A percentile compares a stretch with the other conserved stretches of the same genome.
Conservation (phyloP, 2,113 vertebrate genomes). For the Rhipidura dahli region DNA sequence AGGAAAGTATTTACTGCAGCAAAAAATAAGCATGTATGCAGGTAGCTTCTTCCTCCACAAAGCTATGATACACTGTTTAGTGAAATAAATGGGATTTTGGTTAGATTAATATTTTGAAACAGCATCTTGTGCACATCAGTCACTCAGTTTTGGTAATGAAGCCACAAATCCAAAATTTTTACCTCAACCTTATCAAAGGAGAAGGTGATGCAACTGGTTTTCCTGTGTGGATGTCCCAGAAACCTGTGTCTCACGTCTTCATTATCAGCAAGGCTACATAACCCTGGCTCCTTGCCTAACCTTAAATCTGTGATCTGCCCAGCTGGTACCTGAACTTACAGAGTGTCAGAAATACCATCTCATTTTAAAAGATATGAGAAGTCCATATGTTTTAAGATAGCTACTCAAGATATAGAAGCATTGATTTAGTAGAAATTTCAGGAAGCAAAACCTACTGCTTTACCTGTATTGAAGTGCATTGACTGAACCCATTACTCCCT, state of each 20-base stretch:
- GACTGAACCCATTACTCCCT: neutral
- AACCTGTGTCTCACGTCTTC: neutral
- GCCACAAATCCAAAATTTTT: neutral
- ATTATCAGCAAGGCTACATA: neutral
- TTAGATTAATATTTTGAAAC: neutral
- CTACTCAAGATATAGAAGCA: neutral
- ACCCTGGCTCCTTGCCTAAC: neutral
- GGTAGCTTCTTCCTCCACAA: neutral
- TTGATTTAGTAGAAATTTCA: neutral
- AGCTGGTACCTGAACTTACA: neutral
- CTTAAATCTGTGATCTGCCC: neutral
- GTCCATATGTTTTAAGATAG: neutral
- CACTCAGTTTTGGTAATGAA: neutral
- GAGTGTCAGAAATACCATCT: neutral
- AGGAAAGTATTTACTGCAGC: constrained; percentile 3
- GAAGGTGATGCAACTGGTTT: neutral
- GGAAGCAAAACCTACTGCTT: neutral
- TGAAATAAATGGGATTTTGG: neutral
- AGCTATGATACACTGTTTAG: neutral
- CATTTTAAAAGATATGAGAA: neutral
- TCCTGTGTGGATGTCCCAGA: neutral
- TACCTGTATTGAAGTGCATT: neutral
- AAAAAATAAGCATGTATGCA: constrained; percentile 1
- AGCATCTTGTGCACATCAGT: neutral
- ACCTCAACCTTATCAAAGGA: neutral